These are phyloP conservation scores for Augiades crinisus DNA, from an alignment of 2,888 invertebrate species.

Conservation along the genomic window DNA sequence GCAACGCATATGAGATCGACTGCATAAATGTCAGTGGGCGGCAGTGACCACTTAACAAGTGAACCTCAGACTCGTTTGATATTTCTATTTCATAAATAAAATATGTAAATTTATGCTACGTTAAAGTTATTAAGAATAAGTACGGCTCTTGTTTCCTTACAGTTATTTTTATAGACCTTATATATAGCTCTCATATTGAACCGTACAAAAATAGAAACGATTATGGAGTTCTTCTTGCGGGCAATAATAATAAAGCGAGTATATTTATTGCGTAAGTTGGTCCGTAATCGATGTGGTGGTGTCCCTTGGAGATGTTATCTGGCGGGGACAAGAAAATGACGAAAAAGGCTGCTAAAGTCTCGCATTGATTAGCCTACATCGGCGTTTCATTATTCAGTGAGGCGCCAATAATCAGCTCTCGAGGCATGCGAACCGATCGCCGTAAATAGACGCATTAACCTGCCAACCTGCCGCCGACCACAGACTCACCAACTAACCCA, in stretches of 20 bases:
- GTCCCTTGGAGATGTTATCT: slow-evolving; percentile 33
- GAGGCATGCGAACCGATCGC: slow-evolving; percentile 46
- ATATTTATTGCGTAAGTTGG: slow-evolving; percentile 33
- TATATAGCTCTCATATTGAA: slow-evolving; percentile 18
- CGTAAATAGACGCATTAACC: slow-evolving; percentile 54
- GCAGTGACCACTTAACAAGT: too few relatives aligned
- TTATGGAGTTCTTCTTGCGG: slow-evolving; percentile 13
- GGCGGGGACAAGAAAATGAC: slow-evolving; percentile 36
- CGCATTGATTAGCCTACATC: slow-evolving; percentile 65
- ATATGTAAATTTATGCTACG: too few relatives aligned
- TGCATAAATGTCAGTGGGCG: too few relatives aligned
- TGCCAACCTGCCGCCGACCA: slow-evolving; percentile 36
- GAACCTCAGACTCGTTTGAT: too few relatives aligned
- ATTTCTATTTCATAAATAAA: not conserved
- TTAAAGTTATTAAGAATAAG: slow-evolving; percentile 1
- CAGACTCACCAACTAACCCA: slow-evolving; percentile 59
- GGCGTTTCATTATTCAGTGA: slow-evolving; percentile 59
- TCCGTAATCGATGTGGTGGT: slow-evolving; percentile 31
- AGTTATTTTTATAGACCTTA: slow-evolving; percentile 10
- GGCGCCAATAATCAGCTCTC: slow-evolving; percentile 63
- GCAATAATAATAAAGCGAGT: slow-evolving; percentile 32
- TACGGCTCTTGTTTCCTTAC: slow-evolving; percentile 7
- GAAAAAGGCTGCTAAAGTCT: slow-evolving; percentile 42
- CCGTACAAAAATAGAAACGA: slow-evolving; percentile 18
- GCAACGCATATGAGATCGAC: too few relatives aligned